phyloP scores from a whole-genome alignment of 1,140 invertebrate genomes.

The Propsilocerus akamusi region DNA sequence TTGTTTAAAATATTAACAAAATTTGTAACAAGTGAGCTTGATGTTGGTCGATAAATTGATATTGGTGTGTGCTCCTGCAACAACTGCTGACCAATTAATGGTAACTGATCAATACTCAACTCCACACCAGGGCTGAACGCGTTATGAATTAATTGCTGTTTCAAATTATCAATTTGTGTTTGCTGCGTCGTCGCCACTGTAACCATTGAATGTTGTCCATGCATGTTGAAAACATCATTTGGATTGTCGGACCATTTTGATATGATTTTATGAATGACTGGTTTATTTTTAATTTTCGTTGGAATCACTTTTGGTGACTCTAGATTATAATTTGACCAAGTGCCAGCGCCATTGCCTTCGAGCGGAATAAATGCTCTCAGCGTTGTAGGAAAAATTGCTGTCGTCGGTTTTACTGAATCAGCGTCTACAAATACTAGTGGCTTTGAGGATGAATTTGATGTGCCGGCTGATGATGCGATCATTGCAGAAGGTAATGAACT shows the following conservation, averaged over 20 bases:
- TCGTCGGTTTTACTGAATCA: background rate
- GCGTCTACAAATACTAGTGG: background rate
- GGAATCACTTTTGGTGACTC: background rate
- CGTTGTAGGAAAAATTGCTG: background rate
- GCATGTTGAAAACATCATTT: background rate
- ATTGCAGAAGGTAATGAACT: background rate
- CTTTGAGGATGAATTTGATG: background rate
- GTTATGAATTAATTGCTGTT: background rate
- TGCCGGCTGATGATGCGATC: background rate
- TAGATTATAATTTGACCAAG: background rate
- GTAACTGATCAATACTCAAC: background rate
- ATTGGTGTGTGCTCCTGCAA: background rate
- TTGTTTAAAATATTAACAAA: too few species aligned
- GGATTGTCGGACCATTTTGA: slow-evolving; percentile 2
- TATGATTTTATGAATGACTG: background rate
- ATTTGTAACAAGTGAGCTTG: background rate
- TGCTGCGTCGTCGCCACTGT: background rate
- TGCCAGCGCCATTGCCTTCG: background rate
- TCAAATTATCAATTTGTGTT: background rate
- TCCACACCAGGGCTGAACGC: background rate
- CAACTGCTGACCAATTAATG: background rate
- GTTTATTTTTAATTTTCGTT: background rate
- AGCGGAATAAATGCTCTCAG: background rate
- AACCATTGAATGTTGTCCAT: background rate
- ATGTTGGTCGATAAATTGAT: background rate